These are phyloP conservation scores for Empis livida DNA, from an alignment of 2,888 invertebrate species.

Conservation along the genomic window DNA sequence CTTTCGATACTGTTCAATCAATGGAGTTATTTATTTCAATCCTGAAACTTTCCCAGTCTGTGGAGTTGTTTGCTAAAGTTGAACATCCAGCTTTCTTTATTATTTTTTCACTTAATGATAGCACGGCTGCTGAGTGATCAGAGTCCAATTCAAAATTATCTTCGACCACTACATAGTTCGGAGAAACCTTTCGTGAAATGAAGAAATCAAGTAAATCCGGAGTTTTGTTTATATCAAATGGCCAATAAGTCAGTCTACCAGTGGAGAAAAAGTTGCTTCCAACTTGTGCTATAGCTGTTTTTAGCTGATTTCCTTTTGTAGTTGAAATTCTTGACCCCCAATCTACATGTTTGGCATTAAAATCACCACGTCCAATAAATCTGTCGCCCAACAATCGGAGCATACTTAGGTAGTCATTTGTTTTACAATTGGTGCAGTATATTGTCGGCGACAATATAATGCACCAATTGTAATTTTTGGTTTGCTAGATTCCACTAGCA, in stretches of 20 bases:
- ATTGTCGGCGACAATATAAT: too few species aligned
- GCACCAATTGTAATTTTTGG: too few species aligned
- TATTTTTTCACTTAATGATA: neutral
- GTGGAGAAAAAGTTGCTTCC: neutral
- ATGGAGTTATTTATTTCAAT: too few species aligned
- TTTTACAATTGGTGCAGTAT: too few species aligned
- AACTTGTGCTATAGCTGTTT: neutral
- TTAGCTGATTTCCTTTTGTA: neutral
- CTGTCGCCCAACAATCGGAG: too few species aligned
- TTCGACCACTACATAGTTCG: neutral
- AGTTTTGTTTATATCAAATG: neutral
- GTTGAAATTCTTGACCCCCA: neutral
- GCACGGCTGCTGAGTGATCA: neutral
- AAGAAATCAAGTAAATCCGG: neutral
- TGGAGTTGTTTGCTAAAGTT: neutral
- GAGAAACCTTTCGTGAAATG: neutral
- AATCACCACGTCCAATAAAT: too few species aligned
- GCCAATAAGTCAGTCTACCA: neutral
- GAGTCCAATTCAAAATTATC: neutral
- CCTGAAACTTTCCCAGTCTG: neutral
- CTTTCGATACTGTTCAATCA: too few species aligned
- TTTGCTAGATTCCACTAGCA: too few species aligned
- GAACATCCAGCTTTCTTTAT: neutral
- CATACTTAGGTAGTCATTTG: too few species aligned
- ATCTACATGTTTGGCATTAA: neutral